These are phyloP conservation scores for Glossosoma conforme DNA, from an alignment of 1,140 invertebrate species.

Conservation along the genomic window DNA sequence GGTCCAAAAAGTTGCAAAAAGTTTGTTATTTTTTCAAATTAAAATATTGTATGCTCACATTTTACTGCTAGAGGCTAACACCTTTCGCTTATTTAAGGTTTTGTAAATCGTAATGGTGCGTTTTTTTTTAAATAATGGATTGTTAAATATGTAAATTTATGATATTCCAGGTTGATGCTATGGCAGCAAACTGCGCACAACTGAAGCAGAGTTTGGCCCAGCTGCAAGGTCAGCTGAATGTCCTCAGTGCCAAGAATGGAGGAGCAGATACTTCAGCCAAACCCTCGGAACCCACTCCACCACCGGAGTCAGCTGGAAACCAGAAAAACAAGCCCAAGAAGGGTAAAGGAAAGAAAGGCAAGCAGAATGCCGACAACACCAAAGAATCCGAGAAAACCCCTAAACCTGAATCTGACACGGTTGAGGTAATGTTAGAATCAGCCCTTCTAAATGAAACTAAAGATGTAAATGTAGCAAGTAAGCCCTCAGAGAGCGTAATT, in stretches of 20 bases:
- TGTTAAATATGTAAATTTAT: not conserved
- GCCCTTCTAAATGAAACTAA: too few species aligned
- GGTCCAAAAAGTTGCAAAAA: too few species aligned
- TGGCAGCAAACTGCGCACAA: conserved; percentile 56
- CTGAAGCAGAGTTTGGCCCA: conserved; percentile 55
- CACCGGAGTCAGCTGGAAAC: not conserved
- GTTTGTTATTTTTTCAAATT: too few species aligned
- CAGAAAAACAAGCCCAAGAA: conserved; percentile 28
- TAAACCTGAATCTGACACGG: not conserved
- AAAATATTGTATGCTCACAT: too few species aligned
- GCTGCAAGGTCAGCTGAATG: conserved; percentile 52
- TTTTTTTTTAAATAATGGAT: not conserved
- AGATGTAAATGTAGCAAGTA: too few species aligned
- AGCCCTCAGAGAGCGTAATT: too few species aligned
- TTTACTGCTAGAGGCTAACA: too few species aligned
- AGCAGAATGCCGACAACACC: conserved; percentile 13
- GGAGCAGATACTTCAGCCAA: not conserved
- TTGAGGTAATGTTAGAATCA: too few species aligned
- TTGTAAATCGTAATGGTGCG: too few species aligned
- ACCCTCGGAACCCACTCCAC: conserved; percentile 9
- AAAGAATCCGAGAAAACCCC: conserved; percentile 1
- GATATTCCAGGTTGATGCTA: conserved; percentile 49
- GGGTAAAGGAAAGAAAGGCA: conserved; percentile 26
- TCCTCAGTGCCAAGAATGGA: conserved; percentile 37
- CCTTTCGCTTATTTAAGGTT: too few species aligned